Evolutionary conservation across 2,113 vertebrate genomes (phyloP).

Genomic region (Hemiscyllium ocellatum): DNA sequence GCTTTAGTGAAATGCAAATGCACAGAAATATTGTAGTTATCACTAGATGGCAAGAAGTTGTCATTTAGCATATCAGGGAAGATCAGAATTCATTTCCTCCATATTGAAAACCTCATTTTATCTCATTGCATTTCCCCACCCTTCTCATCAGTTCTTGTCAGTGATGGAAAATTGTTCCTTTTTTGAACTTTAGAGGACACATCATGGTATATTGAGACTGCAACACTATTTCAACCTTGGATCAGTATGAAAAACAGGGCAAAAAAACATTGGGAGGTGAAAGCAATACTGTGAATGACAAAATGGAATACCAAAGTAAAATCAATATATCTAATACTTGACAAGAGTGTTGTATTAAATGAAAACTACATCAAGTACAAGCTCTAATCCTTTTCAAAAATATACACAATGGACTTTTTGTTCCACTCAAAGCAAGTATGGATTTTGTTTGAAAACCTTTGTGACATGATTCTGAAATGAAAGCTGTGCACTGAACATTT

Average conservation of each 20-base stretch:
- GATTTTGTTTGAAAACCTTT: neutral
- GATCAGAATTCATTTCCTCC: no score
- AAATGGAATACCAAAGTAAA: neutral
- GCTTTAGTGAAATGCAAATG: no score
- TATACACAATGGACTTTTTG: constrained; percentile 42
- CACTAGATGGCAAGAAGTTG: no score
- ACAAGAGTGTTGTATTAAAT: constrained; percentile 43
- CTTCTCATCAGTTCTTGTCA: no score
- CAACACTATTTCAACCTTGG: constrained; percentile 19
- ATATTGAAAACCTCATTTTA: no score
- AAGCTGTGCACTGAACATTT: neutral
- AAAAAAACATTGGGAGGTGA: neutral
- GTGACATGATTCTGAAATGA: neutral
- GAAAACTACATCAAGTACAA: constrained; percentile 47
- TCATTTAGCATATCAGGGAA: no score
- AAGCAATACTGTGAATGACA: neutral
- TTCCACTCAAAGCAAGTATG: neutral
- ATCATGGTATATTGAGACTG: neutral
- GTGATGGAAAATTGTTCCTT: no score
- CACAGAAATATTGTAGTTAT: no score
- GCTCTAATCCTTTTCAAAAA: constrained; percentile 50
- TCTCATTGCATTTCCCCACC: no score
- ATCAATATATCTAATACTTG: constrained; percentile 45
- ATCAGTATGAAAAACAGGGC: constrained; percentile 1
- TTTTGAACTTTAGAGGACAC: neutral